phyloP scores from a whole-genome alignment of 2,888 invertebrate species.

The Trichogramma dendrolimi region DNA sequence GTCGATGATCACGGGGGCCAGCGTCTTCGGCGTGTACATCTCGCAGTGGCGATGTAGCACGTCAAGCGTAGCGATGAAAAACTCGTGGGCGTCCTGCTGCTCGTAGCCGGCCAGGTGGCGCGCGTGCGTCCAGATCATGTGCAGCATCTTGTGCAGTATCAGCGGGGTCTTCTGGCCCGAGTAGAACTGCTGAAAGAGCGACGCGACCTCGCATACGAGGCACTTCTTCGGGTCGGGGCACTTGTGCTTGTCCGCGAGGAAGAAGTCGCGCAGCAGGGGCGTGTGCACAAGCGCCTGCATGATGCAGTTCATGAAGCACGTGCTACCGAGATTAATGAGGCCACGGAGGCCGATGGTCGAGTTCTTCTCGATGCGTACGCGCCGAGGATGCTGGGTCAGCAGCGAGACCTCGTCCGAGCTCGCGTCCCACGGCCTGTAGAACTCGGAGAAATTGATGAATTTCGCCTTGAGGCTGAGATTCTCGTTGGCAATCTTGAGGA shows the following conservation, averaged over 20 bases:
- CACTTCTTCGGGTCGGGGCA: conserved; percentile 78
- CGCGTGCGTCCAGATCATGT: conserved; percentile 96
- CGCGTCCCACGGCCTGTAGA: conserved; percentile 69
- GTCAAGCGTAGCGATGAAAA: conserved; percentile 92
- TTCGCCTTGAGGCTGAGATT: conserved; percentile 51
- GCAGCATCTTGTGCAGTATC: conserved; percentile 82
- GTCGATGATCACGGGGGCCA: conserved; percentile 49
- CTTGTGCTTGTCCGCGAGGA: conserved; percentile 87
- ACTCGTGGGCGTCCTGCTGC: conserved; percentile 98
- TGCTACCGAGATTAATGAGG: conserved; percentile 91
- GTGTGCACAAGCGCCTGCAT: conserved; percentile 91
- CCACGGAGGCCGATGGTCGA: conserved; percentile 85
- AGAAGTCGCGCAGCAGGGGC: conserved; percentile 89
- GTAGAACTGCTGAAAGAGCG: conserved; percentile 95
- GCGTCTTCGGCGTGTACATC: conserved; percentile 32
- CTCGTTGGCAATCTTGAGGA: conserved; percentile 47
- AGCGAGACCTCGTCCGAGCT: conserved; percentile 73
- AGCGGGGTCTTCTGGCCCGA: conserved; percentile 84
- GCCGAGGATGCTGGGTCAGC: conserved; percentile 69
- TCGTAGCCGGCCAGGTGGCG: conserved; percentile 91
- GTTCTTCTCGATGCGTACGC: conserved; percentile 74
- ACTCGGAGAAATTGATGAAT: conserved; percentile 48
- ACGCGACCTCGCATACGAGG: conserved; percentile 92
- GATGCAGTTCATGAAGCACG: conserved; percentile 98
- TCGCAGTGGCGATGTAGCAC: conserved; percentile 82